Percentiles rank a stretch among this genome's conserved stretches.
Conservation (phyloP, 2,797 vertebrate genomes). For the Phrynocephalus guinanensis region DNA sequence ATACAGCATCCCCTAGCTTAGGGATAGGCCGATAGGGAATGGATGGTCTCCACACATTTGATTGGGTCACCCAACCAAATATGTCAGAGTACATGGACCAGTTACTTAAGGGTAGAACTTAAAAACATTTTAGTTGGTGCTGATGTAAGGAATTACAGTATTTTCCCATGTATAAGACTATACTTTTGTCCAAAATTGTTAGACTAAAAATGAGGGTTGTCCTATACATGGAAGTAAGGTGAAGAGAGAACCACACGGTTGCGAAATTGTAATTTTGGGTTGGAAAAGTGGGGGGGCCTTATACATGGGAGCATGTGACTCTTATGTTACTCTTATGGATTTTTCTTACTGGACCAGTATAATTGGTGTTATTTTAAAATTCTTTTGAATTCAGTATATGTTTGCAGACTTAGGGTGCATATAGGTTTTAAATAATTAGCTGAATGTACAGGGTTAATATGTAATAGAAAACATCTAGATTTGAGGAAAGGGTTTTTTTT, state of each 20-base stretch:
- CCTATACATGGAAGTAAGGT: no score
- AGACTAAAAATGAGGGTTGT: no score
- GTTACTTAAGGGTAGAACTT: neutral
- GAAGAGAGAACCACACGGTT: no score
- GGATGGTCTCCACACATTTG: no score
- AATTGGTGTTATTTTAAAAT: neutral
- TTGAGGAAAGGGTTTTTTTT: neutral
- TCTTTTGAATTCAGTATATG: neutral
- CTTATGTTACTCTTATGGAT: neutral
- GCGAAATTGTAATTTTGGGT: no score
- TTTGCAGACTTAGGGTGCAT: neutral
- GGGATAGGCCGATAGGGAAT: no score
- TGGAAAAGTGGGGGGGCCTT: no score
- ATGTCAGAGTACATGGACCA: neutral
- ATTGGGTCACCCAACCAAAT: no score
- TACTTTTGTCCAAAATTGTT: no score
- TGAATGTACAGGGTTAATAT: neutral
- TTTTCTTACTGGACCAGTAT: neutral
- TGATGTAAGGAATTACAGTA: neutral
- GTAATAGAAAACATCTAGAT: constrained; percentile 8
- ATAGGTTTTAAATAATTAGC: neutral
- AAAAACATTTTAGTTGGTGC: neutral
- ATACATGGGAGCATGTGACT: no score
- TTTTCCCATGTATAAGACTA: no score
- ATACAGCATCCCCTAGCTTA: no score